Conservation (phyloP, 2,113 vertebrate genomes). For the Phaethornis superciliosus region DNA sequence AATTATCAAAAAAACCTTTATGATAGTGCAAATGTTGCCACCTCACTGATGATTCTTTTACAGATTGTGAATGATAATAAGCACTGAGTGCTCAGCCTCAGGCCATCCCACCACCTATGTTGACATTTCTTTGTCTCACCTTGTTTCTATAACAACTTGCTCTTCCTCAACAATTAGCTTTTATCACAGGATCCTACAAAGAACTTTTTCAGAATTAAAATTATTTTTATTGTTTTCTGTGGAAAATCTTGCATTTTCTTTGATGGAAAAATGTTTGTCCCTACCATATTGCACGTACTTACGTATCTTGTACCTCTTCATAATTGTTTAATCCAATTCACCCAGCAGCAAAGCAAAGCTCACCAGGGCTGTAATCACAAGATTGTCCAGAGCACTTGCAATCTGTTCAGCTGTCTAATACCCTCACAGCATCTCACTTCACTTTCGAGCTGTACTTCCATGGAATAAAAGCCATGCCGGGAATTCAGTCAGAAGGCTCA, state of each 20-base stretch:
- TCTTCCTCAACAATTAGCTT: background rate
- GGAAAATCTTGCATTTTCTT: background rate
- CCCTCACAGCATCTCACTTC: background rate
- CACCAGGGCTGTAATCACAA: slow-evolving; percentile 44
- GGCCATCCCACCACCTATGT: background rate
- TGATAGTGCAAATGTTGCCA: background rate
- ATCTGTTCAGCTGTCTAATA: slow-evolving; percentile 53
- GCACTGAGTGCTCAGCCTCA: background rate
- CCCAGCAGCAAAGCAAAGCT: slow-evolving; percentile 31
- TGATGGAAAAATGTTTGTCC: background rate
- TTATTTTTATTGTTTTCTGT: background rate
- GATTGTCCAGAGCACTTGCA: slow-evolving; percentile 35
- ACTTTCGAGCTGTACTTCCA: background rate
- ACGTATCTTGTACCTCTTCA: background rate
- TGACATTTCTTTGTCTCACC: background rate
- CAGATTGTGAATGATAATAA: slow-evolving; percentile 23
- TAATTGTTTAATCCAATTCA: slow-evolving; percentile 50
- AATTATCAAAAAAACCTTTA: slow-evolving; percentile 49
- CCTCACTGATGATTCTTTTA: slow-evolving; percentile 32
- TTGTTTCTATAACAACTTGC: background rate
- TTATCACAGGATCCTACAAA: background rate
- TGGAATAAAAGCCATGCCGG: background rate
- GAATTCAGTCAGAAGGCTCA: background rate
- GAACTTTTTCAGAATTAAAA: background rate
- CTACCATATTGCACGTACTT: background rate